Conservation (phyloP, 2,113 vertebrate species). For the Apeltes quadracus region DNA sequence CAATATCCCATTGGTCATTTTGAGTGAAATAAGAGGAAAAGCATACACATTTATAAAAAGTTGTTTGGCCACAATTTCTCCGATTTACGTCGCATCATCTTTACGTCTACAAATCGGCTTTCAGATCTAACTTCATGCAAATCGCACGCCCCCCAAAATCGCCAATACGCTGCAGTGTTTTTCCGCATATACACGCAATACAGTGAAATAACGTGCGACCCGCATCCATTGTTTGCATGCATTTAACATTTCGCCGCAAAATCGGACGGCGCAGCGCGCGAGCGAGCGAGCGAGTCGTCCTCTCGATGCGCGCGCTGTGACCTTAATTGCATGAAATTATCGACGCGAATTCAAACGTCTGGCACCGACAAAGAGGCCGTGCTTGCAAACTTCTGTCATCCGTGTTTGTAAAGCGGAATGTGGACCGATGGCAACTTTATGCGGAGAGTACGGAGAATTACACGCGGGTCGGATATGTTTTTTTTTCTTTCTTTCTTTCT, state of each 20-base stretch:
- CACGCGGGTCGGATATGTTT: constrained; percentile 3
- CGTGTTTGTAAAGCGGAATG: background rate
- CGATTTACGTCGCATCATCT: no score
- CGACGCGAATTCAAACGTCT: constrained; percentile 15
- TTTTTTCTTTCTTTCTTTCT: no score
- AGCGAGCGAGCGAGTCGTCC: background rate
- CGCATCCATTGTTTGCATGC: constrained; percentile 15
- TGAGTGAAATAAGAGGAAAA: background rate
- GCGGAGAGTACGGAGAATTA: constrained; percentile 7
- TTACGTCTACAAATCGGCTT: background rate
- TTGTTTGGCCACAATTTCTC: background rate
- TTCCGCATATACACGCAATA: background rate
- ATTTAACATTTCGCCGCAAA: constrained; percentile 16
- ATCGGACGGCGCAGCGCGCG: constrained; percentile 3
- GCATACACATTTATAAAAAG: background rate
- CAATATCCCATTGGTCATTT: background rate
- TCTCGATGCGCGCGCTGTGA: constrained; percentile 25
- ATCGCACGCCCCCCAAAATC: constrained; percentile 1
- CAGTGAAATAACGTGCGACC: constrained; percentile 7
- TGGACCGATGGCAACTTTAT: constrained; percentile 47
- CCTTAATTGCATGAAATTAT: constrained; percentile 31
- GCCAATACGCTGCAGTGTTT: background rate
- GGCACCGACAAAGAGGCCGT: constrained; percentile 25
- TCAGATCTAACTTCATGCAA: background rate
- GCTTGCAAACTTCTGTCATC: constrained; percentile 38